Evolutionary conservation across 2,797 vertebrate species (phyloP), one percentile per base, ranked within the genome.

Genomic region (Poeciliopsis gracilis): DNA sequence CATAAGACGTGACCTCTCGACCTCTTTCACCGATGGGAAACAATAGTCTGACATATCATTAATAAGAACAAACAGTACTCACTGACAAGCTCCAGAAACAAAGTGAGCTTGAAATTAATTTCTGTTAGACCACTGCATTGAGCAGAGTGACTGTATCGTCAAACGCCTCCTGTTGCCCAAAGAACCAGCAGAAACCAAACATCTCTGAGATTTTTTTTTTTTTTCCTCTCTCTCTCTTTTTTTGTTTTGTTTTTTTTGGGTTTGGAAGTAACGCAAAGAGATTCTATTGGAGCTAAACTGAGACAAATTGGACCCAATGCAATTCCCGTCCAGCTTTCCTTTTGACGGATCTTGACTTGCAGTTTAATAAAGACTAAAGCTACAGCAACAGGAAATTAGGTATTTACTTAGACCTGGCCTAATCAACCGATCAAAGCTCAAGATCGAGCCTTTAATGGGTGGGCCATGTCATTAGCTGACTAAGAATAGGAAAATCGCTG

Each of bases 301-400:
- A 61, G 15, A 18, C 30, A 61, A 61, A 28, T 36, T 75, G n/a
- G 41, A 47, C 74, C 28, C 23, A 63, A 75, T 28, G 30, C 45
- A 46, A 63, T 59, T 46, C n/a, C n/a, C n/a, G 4, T 23, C 10
- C 30, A 36, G 46, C 30, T 33, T 72, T 66, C 2, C n/a, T 51
- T 72, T 12, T 45, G 41, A 59, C 38, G 23, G 41, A 75, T 59
- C n/a, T 59, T 61, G 1, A 74, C 13, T 59, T 28, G 53, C 36
- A 38, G 38, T 33, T 18, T 8, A 74, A 43, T 43, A 45, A 23
- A 46, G 23, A 36, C 18, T 63, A 25, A 75, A 11, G 43, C 16
- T 47, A 28, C 23, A 30, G 74, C 57, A 63, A 75, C 74, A 75
- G 57, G 74, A 75, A 75, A 75, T 75, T 36, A 75, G 43, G 46